A percentile compares a stretch with the other conserved stretches of the same genome.
These are phyloP conservation scores for Planiliza haematocheilus DNA, from an alignment of 2,113 vertebrate genomes.

Conservation along the genomic window DNA sequence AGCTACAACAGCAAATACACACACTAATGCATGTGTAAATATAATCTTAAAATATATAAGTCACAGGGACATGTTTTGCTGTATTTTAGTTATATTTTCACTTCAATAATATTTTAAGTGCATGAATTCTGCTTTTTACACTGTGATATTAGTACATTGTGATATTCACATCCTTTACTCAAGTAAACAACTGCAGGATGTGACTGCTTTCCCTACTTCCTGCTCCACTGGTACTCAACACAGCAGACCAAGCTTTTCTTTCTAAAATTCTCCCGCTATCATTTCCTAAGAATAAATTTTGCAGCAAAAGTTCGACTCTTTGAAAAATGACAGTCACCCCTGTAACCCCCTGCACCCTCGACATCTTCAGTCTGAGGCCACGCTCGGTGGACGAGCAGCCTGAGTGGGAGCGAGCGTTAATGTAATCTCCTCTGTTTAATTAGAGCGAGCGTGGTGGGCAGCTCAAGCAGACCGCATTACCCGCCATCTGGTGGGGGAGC, in stretches of 20 bases:
- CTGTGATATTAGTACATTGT: no score
- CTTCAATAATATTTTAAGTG: no score
- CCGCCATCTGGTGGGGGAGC: slow-evolving; percentile 78
- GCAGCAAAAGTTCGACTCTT: slow-evolving; percentile 16
- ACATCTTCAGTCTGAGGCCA: slow-evolving; percentile 29
- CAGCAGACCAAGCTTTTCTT: neutral
- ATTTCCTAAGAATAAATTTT: neutral
- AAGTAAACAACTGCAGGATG: no score
- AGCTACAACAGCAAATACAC: no score
- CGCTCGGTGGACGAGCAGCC: slow-evolving; percentile 68
- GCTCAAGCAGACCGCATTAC: slow-evolving; percentile 77
- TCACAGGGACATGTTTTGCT: no score
- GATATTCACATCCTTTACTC: no score
- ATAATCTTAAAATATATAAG: no score
- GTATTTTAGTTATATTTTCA: no score
- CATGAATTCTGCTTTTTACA: no score
- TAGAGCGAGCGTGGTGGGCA: slow-evolving; percentile 77
- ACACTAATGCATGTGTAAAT: no score
- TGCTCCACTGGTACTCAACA: no score
- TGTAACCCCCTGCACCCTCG: slow-evolving; percentile 34
- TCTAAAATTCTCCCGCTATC: neutral
- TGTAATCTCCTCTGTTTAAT: slow-evolving; percentile 83
- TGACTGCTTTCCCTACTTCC: no score
- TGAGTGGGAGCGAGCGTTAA: slow-evolving; percentile 70
- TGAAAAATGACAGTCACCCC: slow-evolving; percentile 39